Evolutionary conservation across 2,888 invertebrate species (phyloP), one percentile per base, ranked within the genome.

Genomic region (Lasiommata megera): DNA sequence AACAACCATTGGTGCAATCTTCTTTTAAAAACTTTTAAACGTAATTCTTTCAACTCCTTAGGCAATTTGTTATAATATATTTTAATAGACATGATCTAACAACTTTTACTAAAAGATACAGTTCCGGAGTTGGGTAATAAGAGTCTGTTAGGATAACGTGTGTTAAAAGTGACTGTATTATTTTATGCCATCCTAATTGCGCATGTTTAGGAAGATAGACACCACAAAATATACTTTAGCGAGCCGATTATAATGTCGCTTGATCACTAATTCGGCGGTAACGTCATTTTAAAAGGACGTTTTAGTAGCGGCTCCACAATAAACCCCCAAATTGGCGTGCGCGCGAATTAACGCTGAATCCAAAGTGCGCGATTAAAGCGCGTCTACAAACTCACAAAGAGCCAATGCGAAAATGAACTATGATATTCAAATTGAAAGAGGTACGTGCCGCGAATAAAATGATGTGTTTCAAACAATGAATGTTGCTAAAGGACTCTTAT

Each of bases 351-450:
- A 71, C 76, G 74, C 77, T 88, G 89, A 90, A 89, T 90, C 82
- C 75, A 90, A 90, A 90, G 79, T 87, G 80, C 87, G 82, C 80
- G 83, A 88, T 89, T 88, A 87, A 81, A 77, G 78, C 77, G 76
- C 82, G 80, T 82, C 85, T 83, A 86, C 86, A 83, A 80, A 83
- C 82, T 85, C 84, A 86, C 85, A 83, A 80, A 83, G 82, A 82
- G 82, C 81, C 82, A 80, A 85, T 85, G 81, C 80, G 81, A 85
- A 86, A 88, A 88, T 85, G 84, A 87, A 85, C 85, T 82, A 81
- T 84, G 83, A 82, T 87, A 85, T 88, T 89, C 84, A 88, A 88
- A 89, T 89, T 88, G 86, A 84, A 88, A 87, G 82, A 81, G 82
- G 80, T 76, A 88, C 89, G 89, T 86, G 84, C 65, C 61, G 67